Base-by-base conservation (phyloP, 2,797 vertebrate species). In the Atherinosoma microstoma region DNA sequence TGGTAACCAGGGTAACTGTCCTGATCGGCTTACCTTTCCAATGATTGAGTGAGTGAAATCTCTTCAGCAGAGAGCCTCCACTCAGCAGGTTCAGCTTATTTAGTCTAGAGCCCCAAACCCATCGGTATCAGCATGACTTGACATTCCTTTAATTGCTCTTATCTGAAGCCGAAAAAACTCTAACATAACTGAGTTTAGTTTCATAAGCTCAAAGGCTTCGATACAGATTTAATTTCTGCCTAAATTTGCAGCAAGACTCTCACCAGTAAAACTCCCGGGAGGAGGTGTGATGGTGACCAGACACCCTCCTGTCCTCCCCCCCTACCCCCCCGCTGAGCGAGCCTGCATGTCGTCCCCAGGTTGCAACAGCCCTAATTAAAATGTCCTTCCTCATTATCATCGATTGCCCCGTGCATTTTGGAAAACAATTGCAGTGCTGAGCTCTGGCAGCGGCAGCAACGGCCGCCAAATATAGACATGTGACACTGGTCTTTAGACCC, bases 341-440 rank as follows among this genome's bases (percentile, higher is more conserved):
- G 76, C 76, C 84, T 32, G 86, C 87, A 66, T 86, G 80, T 65
- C 83, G 80, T 89, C 79, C 87, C 89, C 88, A 93, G 91, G 88
- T 93, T 93, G 91, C 84, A 83, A 81, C 85, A 77, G 84, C 79
- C 90, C 93, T 94, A 94, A 95, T 95, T 95, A 94, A 93, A 94
- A 93, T 93, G 91, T 93, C 91, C 93, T 92, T 93, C 87, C 92
- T 95, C 91, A 92, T 95, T 95, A 95, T 91, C 87, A 84, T 88
- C 88, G 79, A 88, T 93, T 92, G 93, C 93, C 93, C 92, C 83
- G 82, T 76, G 88, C 89, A 78, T 94, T 93, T 93, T 94, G 92
- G 93, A 93, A 91, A 91, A 91, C 90, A 91, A 91, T 89, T 91
- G 88, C 88, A 88, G 86, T 34, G 82, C 85, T 56, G 78, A 84